phyloP scores from a whole-genome alignment of 2,797 vertebrate species.

The Clamator glandarius region DNA sequence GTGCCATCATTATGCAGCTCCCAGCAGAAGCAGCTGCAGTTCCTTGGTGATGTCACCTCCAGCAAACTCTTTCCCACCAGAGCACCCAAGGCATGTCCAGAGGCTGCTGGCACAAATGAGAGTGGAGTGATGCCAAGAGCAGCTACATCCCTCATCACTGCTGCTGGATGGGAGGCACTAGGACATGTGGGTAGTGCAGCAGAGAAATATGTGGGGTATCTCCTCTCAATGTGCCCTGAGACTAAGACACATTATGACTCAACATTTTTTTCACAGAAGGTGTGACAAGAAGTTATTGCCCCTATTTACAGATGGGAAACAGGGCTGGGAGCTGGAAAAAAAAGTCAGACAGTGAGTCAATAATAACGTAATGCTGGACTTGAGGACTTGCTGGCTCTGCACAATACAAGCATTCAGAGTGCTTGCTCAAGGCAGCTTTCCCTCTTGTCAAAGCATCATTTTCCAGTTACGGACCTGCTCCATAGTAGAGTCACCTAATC shows the following conservation, averaged over 20 bases:
- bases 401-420: background rate
- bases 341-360: background rate
- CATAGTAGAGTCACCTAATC: background rate
- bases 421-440: background rate
- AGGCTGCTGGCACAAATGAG: background rate
- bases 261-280: background rate
- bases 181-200: background rate
- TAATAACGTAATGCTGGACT: background rate
- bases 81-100: background rate
- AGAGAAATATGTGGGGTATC: background rate
- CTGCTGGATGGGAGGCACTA: accelerated
- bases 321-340: background rate
- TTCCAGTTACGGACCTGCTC: background rate
- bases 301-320: background rate
- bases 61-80: background rate
- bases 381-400: background rate
- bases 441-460: background rate
- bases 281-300: background rate
- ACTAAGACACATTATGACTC: background rate
- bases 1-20: background rate
- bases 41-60: background rate
- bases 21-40: background rate
- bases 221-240: background rate
- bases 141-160: background rate
- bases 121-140: background rate